Conservation (phyloP, 1,140 invertebrate genomes). For the Pseudomyrmex concolor region DNA sequence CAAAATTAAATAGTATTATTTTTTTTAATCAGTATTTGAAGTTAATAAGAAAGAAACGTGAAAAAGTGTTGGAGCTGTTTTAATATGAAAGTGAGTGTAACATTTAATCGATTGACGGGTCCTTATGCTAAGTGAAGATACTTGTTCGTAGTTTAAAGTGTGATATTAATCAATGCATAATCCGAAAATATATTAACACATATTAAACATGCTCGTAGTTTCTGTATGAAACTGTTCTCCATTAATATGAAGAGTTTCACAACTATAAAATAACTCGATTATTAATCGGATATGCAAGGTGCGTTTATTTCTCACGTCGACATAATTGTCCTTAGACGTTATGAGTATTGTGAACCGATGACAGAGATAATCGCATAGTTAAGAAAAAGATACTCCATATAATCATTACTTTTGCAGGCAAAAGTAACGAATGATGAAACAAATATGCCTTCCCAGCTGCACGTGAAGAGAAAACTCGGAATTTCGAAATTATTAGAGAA, state of each 20-base stretch:
- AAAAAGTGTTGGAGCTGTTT: not conserved
- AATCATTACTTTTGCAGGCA: constrained; percentile 69
- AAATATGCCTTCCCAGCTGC: constrained; percentile 31
- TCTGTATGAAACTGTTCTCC: constrained; percentile 10
- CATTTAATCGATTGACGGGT: constrained; percentile 19
- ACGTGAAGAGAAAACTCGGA: constrained; percentile 12
- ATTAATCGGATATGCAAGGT: constrained; percentile 51
- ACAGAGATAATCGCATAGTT: constrained; percentile 14
- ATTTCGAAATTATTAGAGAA: constrained; percentile 6
- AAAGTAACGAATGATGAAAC: constrained; percentile 62
- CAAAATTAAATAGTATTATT: constrained; percentile 27
- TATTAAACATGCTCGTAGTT: constrained; percentile 39
- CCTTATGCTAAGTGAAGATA: constrained; percentile 40
- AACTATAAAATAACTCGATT: constrained; percentile 21
- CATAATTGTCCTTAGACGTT: constrained; percentile 5
- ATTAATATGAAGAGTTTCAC: constrained; percentile 21
- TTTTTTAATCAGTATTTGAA: constrained; percentile 8
- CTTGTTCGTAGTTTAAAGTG: constrained; percentile 51
- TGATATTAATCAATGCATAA: constrained; percentile 61
- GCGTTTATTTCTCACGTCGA: constrained; percentile 55
- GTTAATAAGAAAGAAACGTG: not conserved
- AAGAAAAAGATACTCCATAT: constrained; percentile 1
- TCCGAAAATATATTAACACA: constrained; percentile 21
- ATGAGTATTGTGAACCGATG: not conserved
- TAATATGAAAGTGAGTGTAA: constrained; percentile 12